These are phyloP conservation scores for Conus canariensis DNA, from an alignment of 2,888 invertebrate genomes.

Conservation along the genomic window DNA sequence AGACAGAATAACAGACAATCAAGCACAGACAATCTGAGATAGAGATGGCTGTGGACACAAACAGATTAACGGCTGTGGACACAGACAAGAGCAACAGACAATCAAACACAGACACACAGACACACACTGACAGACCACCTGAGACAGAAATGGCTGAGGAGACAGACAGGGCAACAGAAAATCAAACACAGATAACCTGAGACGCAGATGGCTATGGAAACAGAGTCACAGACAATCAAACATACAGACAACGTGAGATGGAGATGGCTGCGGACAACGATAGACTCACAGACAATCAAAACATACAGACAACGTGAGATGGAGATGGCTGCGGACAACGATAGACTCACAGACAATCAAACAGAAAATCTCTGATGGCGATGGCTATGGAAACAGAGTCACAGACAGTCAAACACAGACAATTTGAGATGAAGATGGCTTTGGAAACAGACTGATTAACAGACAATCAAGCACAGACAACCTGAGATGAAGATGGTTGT, in stretches of 20 bases:
- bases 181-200: no score
- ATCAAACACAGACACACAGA: background rate
- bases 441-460: background rate
- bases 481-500: no score
- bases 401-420: background rate
- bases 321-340: conserved; percentile 50
- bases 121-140: no score
- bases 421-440: background rate
- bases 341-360: background rate
- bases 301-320: conserved; percentile 50
- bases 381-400: background rate
- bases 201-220: no score
- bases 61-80: no score
- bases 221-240: no score
- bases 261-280: no score
- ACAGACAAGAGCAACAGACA: background rate
- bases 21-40: background rate
- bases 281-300: no score
- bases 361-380: background rate
- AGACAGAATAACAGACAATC: background rate
- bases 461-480: background rate
- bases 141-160: background rate
- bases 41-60: background rate
- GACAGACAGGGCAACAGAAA: no score
- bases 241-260: no score